phyloP scores from a whole-genome alignment of 2,113 vertebrate genomes.

The Pycnonotus jocosus region DNA sequence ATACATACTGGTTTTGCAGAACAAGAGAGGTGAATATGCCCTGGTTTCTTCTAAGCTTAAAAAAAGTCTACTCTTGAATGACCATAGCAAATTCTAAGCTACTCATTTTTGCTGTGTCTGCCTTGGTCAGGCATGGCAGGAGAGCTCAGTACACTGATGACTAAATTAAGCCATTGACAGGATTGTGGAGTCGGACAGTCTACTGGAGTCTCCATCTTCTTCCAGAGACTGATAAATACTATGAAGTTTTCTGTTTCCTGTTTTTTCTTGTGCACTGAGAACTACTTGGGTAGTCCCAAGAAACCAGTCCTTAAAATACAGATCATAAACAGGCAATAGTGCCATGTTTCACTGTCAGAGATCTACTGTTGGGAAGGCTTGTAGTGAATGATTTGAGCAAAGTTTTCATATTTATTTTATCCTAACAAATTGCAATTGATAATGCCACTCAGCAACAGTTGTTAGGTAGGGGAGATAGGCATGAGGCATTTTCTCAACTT shows the following conservation, averaged over 20 bases:
- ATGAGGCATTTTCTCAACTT: slow-evolving; percentile 54
- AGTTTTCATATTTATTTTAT: slow-evolving; percentile 16
- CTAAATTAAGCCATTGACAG: background rate
- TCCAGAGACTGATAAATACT: background rate
- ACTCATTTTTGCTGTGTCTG: background rate
- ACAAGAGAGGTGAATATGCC: background rate
- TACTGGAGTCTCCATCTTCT: background rate
- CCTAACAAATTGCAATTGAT: slow-evolving; percentile 56
- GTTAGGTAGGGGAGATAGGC: slow-evolving; percentile 58
- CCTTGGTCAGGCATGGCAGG: background rate
- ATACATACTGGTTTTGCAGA: background rate
- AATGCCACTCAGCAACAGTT: slow-evolving; percentile 69
- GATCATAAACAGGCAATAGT: background rate
- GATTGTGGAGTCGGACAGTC: background rate
- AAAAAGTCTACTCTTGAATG: background rate
- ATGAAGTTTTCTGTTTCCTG: background rate
- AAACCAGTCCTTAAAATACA: background rate
- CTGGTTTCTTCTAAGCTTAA: background rate
- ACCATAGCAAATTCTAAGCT: background rate
- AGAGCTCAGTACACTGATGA: background rate
- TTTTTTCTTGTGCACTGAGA: background rate
- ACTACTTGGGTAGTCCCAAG: background rate
- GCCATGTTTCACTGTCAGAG: background rate
- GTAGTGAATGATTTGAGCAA: background rate
- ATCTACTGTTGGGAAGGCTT: background rate